Conservation (phyloP, 2,113 vertebrate genomes). For the Hippocampus guttulatus region DNA sequence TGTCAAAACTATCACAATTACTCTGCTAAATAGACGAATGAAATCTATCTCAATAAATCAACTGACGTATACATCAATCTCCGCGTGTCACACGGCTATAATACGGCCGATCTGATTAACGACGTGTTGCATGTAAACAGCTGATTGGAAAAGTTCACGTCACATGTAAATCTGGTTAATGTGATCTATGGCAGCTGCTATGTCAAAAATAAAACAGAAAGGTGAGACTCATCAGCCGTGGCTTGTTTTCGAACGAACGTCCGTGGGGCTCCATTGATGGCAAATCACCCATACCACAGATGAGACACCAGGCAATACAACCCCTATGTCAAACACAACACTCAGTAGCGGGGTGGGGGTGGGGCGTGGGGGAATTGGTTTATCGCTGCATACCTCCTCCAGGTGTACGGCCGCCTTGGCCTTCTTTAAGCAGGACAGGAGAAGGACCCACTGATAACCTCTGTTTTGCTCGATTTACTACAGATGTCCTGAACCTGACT, state of each 20-base stretch:
- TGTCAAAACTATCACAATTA: no score
- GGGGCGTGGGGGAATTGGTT: conserved; percentile 24
- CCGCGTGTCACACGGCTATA: no score
- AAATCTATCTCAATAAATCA: no score
- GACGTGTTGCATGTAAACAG: no score
- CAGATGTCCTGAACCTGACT: background rate
- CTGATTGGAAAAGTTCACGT: no score
- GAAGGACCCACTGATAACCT: conserved; percentile 26
- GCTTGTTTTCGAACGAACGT: background rate
- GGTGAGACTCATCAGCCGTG: background rate
- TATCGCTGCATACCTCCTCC: conserved; percentile 60
- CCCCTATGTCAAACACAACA: conserved; percentile 50
- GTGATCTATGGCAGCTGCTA: background rate
- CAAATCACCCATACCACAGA: conserved; percentile 51
- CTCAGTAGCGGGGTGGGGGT: conserved; percentile 45
- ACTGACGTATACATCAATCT: no score
- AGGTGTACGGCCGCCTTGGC: conserved; percentile 52
- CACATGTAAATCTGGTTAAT: no score
- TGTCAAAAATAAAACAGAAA: background rate
- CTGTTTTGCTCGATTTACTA: conserved; percentile 1
- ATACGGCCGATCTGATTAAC: no score
- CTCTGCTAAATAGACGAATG: no score
- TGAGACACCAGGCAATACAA: conserved; percentile 26
- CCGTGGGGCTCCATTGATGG: conserved; percentile 9
- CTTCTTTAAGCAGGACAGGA: conserved; percentile 37